Conservation (phyloP, 2,797 vertebrate genomes). For the Alfaro cultratus region DNA sequence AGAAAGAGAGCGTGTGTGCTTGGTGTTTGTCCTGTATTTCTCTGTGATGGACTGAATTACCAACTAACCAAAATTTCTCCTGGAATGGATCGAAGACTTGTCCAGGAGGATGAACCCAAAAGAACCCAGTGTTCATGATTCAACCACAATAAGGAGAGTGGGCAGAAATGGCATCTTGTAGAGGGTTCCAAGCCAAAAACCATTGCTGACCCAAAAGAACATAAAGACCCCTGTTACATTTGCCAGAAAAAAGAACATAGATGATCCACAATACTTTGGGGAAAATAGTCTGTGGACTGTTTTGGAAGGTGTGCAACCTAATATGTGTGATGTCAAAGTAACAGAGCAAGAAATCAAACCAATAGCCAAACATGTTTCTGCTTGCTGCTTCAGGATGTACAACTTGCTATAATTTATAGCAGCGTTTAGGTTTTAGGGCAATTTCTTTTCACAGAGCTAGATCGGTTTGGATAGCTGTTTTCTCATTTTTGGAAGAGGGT, state of each 20-base stretch:
- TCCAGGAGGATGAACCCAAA: neutral
- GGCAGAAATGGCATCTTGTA: neutral
- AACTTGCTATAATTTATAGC: neutral
- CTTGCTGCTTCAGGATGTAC: neutral
- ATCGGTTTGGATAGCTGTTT: neutral
- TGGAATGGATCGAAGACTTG: neutral
- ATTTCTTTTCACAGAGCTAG: neutral
- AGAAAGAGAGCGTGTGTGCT: neutral
- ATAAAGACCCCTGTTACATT: neutral
- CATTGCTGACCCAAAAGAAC: constrained; percentile 4
- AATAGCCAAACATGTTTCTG: neutral
- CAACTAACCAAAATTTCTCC: neutral
- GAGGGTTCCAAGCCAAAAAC: neutral
- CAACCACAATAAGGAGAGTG: neutral
- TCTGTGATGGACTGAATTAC: neutral
- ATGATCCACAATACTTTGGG: neutral
- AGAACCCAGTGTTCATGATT: neutral
- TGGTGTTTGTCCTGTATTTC: neutral
- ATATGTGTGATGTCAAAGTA: neutral
- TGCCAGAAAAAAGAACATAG: neutral
- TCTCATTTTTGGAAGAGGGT: neutral
- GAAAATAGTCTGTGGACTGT: neutral
- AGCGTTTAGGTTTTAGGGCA: neutral
- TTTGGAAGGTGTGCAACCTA: neutral
- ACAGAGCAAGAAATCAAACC: neutral